These are phyloP conservation scores for Amblyopsis rosae DNA, from an alignment of 2,113 vertebrate genomes.

Conservation along the genomic window DNA sequence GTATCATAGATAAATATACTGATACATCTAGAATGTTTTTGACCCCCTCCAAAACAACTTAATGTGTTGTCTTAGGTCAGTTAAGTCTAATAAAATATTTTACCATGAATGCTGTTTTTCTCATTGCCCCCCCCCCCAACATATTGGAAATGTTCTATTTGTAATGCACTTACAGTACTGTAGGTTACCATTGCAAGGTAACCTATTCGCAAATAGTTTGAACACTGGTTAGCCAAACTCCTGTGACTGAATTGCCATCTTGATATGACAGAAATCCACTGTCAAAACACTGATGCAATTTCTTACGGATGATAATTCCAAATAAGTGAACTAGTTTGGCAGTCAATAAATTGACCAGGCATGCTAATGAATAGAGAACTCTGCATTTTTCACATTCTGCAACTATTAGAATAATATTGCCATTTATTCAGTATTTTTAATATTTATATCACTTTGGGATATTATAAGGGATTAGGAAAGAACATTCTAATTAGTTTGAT, in stretches of 20 bases:
- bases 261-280: constrained; percentile 22
- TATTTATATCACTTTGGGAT: neutral
- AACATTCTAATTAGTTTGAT: too few relatives aligned
- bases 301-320: neutral
- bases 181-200: too few relatives aligned
- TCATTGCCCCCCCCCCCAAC: too few relatives aligned
- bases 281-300: constrained; percentile 24
- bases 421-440: neutral
- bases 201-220: too few relatives aligned
- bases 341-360: constrained; percentile 11
- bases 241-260: too few relatives aligned
- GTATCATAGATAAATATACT: constrained; percentile 26
- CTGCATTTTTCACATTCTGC: constrained; percentile 31
- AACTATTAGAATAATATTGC: neutral
- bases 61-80: constrained; percentile 43
- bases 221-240: too few relatives aligned
- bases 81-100: constrained; percentile 64
- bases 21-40: constrained; percentile 22
- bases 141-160: too few relatives aligned
- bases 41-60: constrained; percentile 20
- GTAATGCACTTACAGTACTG: too few relatives aligned
- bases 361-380: constrained; percentile 6
- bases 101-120: constrained; percentile 30
- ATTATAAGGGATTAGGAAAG: too few relatives aligned
- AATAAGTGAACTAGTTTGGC: neutral